Base-by-base conservation (phyloP, 2,888 invertebrate species). In the Piscicola geometra region DNA sequence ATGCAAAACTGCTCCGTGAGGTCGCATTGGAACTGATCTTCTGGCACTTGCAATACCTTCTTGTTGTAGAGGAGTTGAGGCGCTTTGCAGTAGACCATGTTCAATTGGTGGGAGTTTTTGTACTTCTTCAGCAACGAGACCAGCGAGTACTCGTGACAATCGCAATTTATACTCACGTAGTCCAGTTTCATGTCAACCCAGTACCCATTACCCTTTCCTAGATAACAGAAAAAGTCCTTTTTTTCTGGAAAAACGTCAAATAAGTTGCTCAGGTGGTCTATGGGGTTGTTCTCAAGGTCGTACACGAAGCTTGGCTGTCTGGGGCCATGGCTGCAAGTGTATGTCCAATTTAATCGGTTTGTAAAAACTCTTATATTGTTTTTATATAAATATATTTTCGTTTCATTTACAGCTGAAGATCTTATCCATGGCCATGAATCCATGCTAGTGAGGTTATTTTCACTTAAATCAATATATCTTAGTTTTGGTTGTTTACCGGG, bases 371-470 rank as follows among this genome's bases (percentile, higher is more conserved):
- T 28, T n/a, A 75, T 75, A 1, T 33, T 18, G 50, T 75, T 75
- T 12, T n/a, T 3, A 21, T 3, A 21, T 1, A 68, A n/a, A 21
- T 1, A 0, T 1, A 75, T 50, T 1, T 0, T 30, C 1, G 47
- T 1, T 33, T n/a, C 60, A 0, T n/a, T 32, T 21, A 18, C 32
- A 0, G 15, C 18, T n/a, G 33, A 64, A 18, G 21, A 60, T 60
- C 73, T 60, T 9, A 64, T 36, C 25, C 52, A 64, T 32, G 73
- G 73, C 73, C 73, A 73, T 18, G 73, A 60, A 36, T 73, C 73
- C 9, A 73, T 32, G 73, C n/a, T 60, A 0, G 64, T 73, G 15
- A 73, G 21, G 1, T 32, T 12, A 36, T 73, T 73, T 5, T 32
- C 0, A 0, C 0, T 5, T n/a, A 73, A 60, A 25, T 73, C 64